phyloP scores from a whole-genome alignment of 2,797 vertebrate genomes.

The Meda fulgida region DNA sequence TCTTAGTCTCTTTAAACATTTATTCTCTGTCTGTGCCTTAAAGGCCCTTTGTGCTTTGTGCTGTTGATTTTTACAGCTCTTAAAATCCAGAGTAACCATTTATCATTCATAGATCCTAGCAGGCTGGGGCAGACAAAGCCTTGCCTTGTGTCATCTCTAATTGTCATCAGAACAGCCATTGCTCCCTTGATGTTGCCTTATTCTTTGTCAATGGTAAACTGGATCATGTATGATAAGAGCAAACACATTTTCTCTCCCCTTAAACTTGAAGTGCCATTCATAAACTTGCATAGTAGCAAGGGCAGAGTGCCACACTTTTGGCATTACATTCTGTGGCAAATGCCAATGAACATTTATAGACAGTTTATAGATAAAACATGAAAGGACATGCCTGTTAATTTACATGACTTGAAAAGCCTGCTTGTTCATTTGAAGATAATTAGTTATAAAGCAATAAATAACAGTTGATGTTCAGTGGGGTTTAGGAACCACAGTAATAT shows the following conservation, averaged over 20 bases:
- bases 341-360: conserved; percentile 10
- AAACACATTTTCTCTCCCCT: conserved; percentile 32
- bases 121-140: conserved; percentile 68
- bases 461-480: not conserved
- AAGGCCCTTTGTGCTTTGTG: conserved; percentile 79
- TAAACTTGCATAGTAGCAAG: conserved; percentile 32
- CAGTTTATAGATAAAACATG: not conserved
- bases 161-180: conserved; percentile 69
- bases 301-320: conserved; percentile 42
- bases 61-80: conserved; percentile 81
- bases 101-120: conserved; percentile 80
- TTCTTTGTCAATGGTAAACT: conserved; percentile 52
- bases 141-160: conserved; percentile 74
- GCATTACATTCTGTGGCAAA: conserved; percentile 4
- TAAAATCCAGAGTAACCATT: conserved; percentile 77
- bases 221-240: conserved; percentile 62
- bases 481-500: not conserved
- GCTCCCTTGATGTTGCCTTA: conserved; percentile 72
- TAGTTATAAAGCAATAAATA: not conserved
- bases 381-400: not conserved
- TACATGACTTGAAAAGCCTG: conserved; percentile 3
- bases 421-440: not conserved
- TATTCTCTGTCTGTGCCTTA: conserved; percentile 80
- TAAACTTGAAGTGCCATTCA: conserved; percentile 4
- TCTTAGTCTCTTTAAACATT: conserved; percentile 82